Conservation (phyloP, 2,113 vertebrate species). For the Gallinago paraguaiae region DNA sequence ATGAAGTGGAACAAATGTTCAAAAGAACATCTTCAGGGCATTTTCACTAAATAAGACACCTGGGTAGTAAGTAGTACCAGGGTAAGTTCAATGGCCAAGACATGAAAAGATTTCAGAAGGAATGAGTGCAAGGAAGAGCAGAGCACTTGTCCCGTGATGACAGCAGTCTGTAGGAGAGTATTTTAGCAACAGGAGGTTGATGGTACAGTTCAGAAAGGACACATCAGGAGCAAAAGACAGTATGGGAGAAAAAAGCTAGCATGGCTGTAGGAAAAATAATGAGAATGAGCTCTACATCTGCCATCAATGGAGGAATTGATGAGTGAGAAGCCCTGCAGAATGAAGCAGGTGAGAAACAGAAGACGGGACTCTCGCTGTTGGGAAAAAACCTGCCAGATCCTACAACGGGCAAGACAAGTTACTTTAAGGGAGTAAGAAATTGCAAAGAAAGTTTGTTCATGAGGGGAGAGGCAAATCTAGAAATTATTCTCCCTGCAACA, state of each 20-base stretch:
- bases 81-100: not conserved
- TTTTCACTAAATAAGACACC: not conserved
- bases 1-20: not conserved
- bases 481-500: not conserved
- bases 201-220: not conserved
- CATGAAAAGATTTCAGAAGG: not conserved
- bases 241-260: fast-evolving
- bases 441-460: not conserved
- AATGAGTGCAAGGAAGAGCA: not conserved
- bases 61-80: not conserved
- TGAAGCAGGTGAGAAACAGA: not conserved
- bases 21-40: not conserved
- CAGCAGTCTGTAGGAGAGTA: not conserved
- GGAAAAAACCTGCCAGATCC: not conserved
- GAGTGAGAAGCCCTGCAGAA: not conserved
- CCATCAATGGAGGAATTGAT: not conserved
- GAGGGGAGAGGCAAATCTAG: not conserved
- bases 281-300: not conserved
- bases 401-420: not conserved
- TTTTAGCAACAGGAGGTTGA: not conserved
- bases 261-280: not conserved
- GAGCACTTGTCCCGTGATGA: fast-evolving
- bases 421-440: not conserved
- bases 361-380: not conserved
- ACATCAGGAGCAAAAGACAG: not conserved